Conservation (phyloP, 2,888 invertebrate species). For the Zele albiditarsus region DNA sequence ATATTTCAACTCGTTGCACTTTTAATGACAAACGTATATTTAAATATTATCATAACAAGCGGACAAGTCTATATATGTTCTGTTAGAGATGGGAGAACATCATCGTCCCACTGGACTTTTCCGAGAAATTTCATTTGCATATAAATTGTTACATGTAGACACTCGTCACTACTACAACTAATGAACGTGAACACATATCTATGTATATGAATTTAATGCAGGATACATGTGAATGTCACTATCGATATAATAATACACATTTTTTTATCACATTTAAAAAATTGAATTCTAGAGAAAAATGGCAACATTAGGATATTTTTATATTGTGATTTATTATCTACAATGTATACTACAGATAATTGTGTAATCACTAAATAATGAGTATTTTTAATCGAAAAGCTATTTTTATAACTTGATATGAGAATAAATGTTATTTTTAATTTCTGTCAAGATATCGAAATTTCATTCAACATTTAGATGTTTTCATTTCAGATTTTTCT, state of each 20-base stretch:
- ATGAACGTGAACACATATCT: background rate
- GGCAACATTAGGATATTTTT: too few relatives aligned
- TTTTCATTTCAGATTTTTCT: background rate
- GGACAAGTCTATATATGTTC: background rate
- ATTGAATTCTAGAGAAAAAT: background rate
- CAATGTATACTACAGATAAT: background rate
- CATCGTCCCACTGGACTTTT: constrained; percentile 21
- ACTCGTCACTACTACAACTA: constrained; percentile 3
- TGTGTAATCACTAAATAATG: background rate
- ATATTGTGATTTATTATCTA: background rate
- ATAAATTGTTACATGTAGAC: constrained; percentile 29
- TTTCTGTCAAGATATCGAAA: too few relatives aligned
- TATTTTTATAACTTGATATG: too few relatives aligned
- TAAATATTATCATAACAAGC: background rate
- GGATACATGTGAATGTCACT: too few relatives aligned
- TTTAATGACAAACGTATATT: constrained; percentile 6
- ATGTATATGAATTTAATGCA: background rate
- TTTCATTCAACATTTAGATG: too few relatives aligned
- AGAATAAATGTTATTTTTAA: too few relatives aligned
- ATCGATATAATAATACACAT: too few relatives aligned
- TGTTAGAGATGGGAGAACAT: background rate
- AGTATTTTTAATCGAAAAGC: background rate
- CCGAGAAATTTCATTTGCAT: constrained; percentile 29
- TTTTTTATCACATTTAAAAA: background rate
- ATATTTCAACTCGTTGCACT: background rate